These are phyloP conservation scores for Siniperca undulata DNA, from an alignment of 2,797 vertebrate genomes.

Conservation along the genomic window DNA sequence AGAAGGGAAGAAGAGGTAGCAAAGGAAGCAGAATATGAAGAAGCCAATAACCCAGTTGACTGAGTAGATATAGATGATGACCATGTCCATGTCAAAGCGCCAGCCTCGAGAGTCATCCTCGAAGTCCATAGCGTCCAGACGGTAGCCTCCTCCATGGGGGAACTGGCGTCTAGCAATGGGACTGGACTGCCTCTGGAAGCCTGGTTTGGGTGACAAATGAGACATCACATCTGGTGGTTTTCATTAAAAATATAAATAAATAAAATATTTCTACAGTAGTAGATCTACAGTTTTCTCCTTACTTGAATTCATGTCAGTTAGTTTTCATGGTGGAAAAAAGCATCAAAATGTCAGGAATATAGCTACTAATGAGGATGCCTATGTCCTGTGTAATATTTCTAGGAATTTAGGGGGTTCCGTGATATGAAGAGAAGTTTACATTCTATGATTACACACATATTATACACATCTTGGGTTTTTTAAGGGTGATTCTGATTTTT, in stretches of 20 bases:
- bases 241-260: background rate
- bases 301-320: background rate
- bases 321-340: background rate
- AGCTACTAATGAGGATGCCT: background rate
- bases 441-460: background rate
- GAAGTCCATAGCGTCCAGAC: constrained; percentile 90
- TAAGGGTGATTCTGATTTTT: no score
- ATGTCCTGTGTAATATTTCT: background rate
- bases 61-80: constrained; percentile 96
- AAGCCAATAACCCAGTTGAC: constrained; percentile 97
- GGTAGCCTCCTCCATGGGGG: constrained; percentile 89
- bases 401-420: background rate
- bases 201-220: constrained; percentile 73
- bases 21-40: constrained; percentile 93
- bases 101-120: constrained; percentile 90
- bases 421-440: background rate
- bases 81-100: constrained; percentile 96
- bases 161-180: constrained; percentile 89
- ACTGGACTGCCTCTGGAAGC: constrained; percentile 88
- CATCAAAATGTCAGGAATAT: background rate
- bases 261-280: background rate
- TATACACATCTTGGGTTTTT: background rate
- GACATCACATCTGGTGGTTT: background rate
- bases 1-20: constrained; percentile 93
- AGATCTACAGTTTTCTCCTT: background rate